Evolutionary conservation across 92 coral and sea anemone species (phyloP), one percentile per base, ranked within the genome.

Genomic region (Galaxea fascicularis): DNA sequence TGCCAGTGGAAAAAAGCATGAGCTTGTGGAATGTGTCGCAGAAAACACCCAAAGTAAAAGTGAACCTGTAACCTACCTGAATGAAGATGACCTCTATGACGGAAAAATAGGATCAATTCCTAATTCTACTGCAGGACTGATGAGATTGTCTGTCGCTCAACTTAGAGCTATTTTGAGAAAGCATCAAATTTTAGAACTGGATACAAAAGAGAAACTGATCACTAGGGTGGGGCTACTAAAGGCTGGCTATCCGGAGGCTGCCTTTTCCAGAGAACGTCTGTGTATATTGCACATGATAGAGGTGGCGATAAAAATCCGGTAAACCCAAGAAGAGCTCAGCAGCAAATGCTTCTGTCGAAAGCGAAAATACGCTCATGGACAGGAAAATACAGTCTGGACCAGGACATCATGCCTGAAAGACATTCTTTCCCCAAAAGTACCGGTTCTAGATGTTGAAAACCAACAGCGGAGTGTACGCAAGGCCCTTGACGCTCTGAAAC

Each of bases 221-320:
- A 7, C 73, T 35, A 74, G 91, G 76, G 88, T 87, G 14, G 83
- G 82, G 41, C 31, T 84, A 7, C 64, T 84, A 0, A 84, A 74
- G 53, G 84, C 74, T 76, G 84, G 25, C 83, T 83, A n/a, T n/a
- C n/a, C n/a, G n/a, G n/a, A n/a, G n/a, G n/a, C n/a, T n/a, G n/a
- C n/a, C n/a, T n/a, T n/a, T 77, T 83, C 92, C 15, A 75, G 92
- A 83, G 92, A 88, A 46, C 84, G 76, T 41, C 30, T 68, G 80
- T 76, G 74, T 29, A 59, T 88, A 21, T 75, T 88, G 22, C 87
- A 82, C 62, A 53, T 21, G 10, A 85, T 85, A 54, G 65, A 74
- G 28, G 79, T 73, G 67, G 86, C 81, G 10, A 80, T n/a, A 28
- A 14, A 68, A 74, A 72, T 87, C 54, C 24, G 31, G 31, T 4